A percentile compares a stretch with the other conserved stretches of the same genome.
These are phyloP conservation scores for Campylorhamphus procurvoides DNA, from an alignment of 2,113 vertebrate species.

Conservation along the genomic window DNA sequence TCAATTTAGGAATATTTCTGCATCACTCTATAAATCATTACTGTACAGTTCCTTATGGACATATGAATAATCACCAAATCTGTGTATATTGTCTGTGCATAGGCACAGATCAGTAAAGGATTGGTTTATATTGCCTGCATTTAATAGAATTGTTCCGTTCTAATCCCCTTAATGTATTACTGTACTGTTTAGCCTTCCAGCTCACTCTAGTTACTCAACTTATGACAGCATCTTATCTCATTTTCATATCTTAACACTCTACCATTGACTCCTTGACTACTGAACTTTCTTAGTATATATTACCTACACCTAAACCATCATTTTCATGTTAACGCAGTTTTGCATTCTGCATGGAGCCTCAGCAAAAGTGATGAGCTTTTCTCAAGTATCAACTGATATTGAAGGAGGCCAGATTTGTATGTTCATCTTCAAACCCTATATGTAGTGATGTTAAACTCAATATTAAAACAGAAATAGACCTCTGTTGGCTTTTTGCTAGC, in stretches of 20 bases:
- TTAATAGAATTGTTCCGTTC: not conserved
- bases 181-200: not conserved
- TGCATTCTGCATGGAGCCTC: not conserved
- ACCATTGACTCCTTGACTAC: not conserved
- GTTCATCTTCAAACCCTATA: not conserved
- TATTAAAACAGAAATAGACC: not conserved
- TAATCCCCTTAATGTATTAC: not conserved
- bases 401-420: not conserved
- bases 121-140: not conserved
- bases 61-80: not conserved
- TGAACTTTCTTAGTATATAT: not conserved
- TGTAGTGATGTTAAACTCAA: not conserved
- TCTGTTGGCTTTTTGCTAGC: not conserved
- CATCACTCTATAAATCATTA: not conserved
- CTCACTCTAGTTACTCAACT: not conserved
- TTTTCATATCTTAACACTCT: not conserved
- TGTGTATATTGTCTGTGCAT: not conserved
- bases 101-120: not conserved
- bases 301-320: not conserved
- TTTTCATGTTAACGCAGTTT: not conserved
- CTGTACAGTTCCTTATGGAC: not conserved
- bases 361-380: not conserved
- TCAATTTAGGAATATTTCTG: not conserved
- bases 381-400: not conserved
- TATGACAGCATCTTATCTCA: not conserved